These are phyloP conservation scores for Actenoides lindsayi DNA, from an alignment of 2,113 vertebrate genomes.

Conservation along the genomic window DNA sequence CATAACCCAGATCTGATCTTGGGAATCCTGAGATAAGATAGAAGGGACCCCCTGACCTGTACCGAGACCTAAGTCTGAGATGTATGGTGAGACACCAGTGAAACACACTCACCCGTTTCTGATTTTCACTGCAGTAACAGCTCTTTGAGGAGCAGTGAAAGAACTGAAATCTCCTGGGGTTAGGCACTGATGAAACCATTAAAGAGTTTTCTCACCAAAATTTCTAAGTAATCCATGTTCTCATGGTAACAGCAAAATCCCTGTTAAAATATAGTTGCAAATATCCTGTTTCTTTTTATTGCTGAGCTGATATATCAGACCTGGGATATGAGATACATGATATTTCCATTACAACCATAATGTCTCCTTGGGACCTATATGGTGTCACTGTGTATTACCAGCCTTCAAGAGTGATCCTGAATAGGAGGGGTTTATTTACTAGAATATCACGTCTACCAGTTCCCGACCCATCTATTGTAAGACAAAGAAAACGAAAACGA, in stretches of 20 bases:
- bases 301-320: slow-evolving; percentile 62
- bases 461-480: background rate
- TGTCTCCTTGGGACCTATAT: slow-evolving; percentile 54
- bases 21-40: background rate
- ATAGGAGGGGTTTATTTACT: slow-evolving; percentile 38
- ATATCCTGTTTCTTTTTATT: slow-evolving; percentile 73
- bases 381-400: slow-evolving; percentile 38
- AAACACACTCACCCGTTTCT: background rate
- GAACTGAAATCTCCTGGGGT: background rate
- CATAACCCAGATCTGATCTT: background rate
- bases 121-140: slow-evolving; percentile 24
- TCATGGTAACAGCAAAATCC: slow-evolving; percentile 67
- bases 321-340: slow-evolving; percentile 51
- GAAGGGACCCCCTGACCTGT: background rate
- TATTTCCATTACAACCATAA: slow-evolving; percentile 68
- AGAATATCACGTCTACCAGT: background rate
- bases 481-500: background rate
- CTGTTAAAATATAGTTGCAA: slow-evolving; percentile 67
- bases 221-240: slow-evolving; percentile 65
- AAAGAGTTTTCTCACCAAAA: slow-evolving; percentile 61
- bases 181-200: slow-evolving; percentile 52
- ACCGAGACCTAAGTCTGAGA: background rate
- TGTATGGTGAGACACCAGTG: background rate
- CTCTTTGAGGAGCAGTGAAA: slow-evolving; percentile 1
- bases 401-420: slow-evolving; percentile 3